phyloP scores from a whole-genome alignment of 2,888 invertebrate species.

The Eudasyphora cyanicolor region DNA sequence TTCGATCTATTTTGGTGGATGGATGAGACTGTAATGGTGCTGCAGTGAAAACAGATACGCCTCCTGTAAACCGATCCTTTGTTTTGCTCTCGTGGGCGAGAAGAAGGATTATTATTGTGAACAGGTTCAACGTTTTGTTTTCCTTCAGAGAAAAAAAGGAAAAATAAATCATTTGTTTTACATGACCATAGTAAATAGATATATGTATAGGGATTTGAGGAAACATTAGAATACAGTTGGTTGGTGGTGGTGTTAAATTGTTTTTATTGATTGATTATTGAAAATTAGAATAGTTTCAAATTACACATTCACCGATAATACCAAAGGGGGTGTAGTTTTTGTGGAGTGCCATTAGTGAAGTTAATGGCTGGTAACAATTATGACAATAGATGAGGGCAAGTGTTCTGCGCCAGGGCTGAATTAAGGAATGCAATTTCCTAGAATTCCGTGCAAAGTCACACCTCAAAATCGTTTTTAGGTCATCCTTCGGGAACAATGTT shows the following conservation, averaged over 20 bases:
- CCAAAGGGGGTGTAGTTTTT: not conserved
- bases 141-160: not conserved
- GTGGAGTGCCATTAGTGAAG: not conserved
- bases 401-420: no score
- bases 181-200: no score
- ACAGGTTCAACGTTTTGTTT: constrained; percentile 11
- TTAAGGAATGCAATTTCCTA: no score
- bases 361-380: not conserved
- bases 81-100: not conserved
- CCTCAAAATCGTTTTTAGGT: no score
- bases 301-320: not conserved
- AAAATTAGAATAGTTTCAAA: not conserved
- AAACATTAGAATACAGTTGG: not conserved
- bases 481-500: no score
- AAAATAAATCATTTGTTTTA: constrained; percentile 5
- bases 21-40: no score
- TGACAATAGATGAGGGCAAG: not conserved
- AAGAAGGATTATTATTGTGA: not conserved
- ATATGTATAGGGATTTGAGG: no score
- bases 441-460: no score
- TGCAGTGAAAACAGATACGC: constrained; percentile 21
- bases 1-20: not conserved
- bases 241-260: not conserved
- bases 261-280: not conserved
- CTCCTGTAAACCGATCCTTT: not conserved